Conservation (phyloP, 2,797 vertebrate species). For the Brotogeris chrysoptera region DNA sequence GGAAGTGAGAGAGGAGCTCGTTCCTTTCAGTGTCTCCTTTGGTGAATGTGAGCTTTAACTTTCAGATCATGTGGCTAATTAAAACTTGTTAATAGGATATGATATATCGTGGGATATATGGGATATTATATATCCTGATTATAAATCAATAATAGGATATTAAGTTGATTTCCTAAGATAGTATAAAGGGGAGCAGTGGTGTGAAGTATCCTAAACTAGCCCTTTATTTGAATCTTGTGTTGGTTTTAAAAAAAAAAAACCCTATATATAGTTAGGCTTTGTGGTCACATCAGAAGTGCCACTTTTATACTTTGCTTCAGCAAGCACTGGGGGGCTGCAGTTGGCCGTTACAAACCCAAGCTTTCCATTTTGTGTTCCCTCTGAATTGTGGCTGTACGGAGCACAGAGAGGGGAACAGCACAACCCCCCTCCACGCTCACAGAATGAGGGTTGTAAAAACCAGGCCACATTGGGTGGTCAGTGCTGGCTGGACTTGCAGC, state of each 20-base stretch:
- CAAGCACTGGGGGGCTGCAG: neutral
- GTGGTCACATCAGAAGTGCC: neutral
- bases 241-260: neutral
- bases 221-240: neutral
- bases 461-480: accelerated
- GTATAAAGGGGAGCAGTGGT: neutral
- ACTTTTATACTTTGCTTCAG: neutral
- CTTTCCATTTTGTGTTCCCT: neutral
- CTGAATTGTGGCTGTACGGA: neutral
- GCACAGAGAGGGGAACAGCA: neutral
- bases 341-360: neutral
- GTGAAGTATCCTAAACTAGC: neutral
- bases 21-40: neutral
- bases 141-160: neutral
- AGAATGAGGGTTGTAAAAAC: neutral
- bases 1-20: neutral
- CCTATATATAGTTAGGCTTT: neutral
- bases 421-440: neutral
- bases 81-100: neutral
- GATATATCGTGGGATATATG: neutral
- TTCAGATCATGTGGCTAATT: neutral
- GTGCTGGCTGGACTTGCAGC: neutral
- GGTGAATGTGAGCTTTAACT: neutral
- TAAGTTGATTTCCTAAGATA: neutral
- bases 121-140: neutral